phyloP scores from a whole-genome alignment of 1,140 invertebrate species.

The Diabrotica virgifera region DNA sequence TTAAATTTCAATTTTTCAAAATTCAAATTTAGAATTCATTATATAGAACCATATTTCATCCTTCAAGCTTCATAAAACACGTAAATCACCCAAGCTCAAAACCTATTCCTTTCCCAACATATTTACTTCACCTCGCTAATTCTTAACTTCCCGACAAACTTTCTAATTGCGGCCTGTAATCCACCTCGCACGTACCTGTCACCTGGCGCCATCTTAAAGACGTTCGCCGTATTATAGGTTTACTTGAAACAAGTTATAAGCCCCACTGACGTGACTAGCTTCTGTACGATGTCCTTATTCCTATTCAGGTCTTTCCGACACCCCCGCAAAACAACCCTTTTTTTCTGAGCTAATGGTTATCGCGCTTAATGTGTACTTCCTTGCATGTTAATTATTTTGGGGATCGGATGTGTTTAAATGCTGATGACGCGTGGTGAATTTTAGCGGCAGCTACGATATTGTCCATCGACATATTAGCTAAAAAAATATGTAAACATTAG shows the following conservation, averaged over 20 bases:
- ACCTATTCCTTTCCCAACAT: neutral
- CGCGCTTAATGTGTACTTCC: neutral
- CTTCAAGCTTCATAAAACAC: neutral
- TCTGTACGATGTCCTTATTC: conserved; percentile 32
- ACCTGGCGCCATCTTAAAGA: conserved; percentile 36
- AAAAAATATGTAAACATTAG: no score
- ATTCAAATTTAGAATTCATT: no score
- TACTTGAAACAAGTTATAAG: conserved; percentile 43
- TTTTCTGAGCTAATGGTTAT: neutral
- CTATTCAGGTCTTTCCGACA: neutral
- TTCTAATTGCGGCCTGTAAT: conserved; percentile 35
- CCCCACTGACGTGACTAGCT: conserved; percentile 37
- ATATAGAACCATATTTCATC: no score
- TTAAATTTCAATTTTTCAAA: no score
- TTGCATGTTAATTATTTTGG: conserved; percentile 9
- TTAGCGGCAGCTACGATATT: no score
- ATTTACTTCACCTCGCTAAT: conserved; percentile 19
- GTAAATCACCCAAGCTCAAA: neutral
- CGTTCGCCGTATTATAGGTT: conserved; percentile 33
- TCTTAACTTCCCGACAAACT: conserved; percentile 28
- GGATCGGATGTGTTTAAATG: no score
- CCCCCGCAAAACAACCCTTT: conserved; percentile 19
- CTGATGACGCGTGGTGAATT: no score
- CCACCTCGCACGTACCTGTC: conserved; percentile 38
- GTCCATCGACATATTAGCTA: no score